A percentile compares a stretch with the other conserved stretches of the same genome.
Evolutionary conservation across 2,113 vertebrate species (phyloP).

Genomic region (Nerophis lumbriciformis): DNA sequence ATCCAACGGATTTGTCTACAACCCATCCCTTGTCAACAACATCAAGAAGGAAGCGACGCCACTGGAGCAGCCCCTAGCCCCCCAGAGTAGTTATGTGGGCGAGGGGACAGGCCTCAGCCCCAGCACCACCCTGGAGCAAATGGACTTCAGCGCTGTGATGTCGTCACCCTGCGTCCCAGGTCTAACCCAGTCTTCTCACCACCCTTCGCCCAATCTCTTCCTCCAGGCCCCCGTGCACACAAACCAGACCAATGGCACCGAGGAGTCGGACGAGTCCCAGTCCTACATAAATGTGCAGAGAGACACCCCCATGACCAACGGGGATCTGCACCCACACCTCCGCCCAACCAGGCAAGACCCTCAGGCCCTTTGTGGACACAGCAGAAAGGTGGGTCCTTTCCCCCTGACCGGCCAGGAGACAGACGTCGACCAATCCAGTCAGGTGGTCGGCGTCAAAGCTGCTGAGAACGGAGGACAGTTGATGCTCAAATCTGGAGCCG

Average conservation of each 20-base stretch:
- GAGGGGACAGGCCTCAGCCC: conserved; percentile 86
- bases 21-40: conserved; percentile 82
- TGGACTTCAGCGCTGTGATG: conserved; percentile 96
- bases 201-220: conserved; percentile 92
- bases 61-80: conserved; percentile 86
- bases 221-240: conserved; percentile 84
- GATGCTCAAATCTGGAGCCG: conserved; percentile 82
- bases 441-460: conserved; percentile 50
- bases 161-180: conserved; percentile 78
- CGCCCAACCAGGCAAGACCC: conserved; percentile 67
- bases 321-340: conserved; percentile 60
- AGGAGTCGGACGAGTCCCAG: conserved; percentile 57
- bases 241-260: conserved; percentile 56
- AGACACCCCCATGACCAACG: conserved; percentile 73
- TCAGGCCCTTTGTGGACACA: conserved; percentile 73
- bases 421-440: conserved; percentile 40
- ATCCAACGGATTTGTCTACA: conserved; percentile 82
- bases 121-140: conserved; percentile 96
- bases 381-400: conserved; percentile 66
- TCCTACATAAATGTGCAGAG: conserved; percentile 71
- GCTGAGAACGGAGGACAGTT: conserved; percentile 74
- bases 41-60: conserved; percentile 91
- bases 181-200: conserved; percentile 81
- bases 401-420: conserved; percentile 48
- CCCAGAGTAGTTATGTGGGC: conserved; percentile 76